Conservation (phyloP, 53 echinoderm and acorn worm species). For the Astropecten irregularis region DNA sequence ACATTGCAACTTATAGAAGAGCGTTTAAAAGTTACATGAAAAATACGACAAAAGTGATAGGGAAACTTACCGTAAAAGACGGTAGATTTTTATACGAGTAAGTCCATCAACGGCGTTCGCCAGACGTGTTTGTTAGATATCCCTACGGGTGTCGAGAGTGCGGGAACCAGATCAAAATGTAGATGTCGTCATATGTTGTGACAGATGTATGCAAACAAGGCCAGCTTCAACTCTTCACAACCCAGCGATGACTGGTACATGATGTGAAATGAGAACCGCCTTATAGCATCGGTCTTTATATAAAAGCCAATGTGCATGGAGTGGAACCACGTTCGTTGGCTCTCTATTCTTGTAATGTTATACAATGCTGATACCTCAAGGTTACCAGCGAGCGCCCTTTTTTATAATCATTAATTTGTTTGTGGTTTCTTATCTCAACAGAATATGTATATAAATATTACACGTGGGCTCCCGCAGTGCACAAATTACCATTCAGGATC, state of each 20-base stretch:
- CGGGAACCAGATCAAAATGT: not conserved
- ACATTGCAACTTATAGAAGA: no score
- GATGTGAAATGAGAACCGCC: not conserved
- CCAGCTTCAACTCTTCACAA: not conserved
- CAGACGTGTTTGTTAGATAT: no score
- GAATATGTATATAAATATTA: not conserved
- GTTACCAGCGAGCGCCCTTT: conserved; percentile 4
- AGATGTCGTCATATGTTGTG: not conserved
- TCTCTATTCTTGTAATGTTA: no score
- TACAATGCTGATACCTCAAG: not conserved
- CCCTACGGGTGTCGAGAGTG: no score
- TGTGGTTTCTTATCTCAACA: not conserved
- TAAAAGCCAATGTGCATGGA: no score
- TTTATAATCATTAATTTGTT: conserved; percentile 14
- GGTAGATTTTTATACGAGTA: no score
- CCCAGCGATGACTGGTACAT: not conserved
- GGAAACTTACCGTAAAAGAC: no score
- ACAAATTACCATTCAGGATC: not conserved
- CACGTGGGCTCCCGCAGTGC: not conserved
- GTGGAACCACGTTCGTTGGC: not conserved
- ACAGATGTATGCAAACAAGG: not conserved
- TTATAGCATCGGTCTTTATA: no score
- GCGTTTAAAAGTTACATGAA: no score
- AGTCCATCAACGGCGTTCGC: not conserved
- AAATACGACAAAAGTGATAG: no score